Evolutionary conservation across 2,888 invertebrate genomes (phyloP), one percentile per base, ranked within the genome.

Genomic region (Criorhina ranunculi): DNA sequence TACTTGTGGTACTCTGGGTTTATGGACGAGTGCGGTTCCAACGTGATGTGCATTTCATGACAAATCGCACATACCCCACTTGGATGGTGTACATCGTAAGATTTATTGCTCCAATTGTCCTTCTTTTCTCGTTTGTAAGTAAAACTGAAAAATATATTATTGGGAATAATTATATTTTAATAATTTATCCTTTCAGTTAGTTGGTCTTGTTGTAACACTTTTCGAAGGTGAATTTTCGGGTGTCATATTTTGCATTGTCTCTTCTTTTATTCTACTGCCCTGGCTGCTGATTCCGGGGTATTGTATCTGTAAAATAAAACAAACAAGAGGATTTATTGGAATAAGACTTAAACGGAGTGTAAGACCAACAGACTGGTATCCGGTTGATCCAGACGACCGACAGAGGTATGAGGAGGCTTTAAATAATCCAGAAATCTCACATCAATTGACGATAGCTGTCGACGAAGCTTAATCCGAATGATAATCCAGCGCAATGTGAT

Each of bases 1-100:
- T 97, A 11, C 90, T 96, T 49, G 95, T 96, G 1, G 94, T 97
- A 0, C 94, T 96, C 0, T 97, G 97, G 95, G 94, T 95, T 37
- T 97, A 98, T 88, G 98, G 97, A 87, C 92, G 94, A 0, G 90
- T 92, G 5, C 93, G 93, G 66, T 93, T 96, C 70, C 93, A 94
- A 46, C 91, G 93, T 11, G 96, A 96, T 88, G 91, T 96, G 0
- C 93, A 94, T 87, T 96, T 96, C 90, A 96, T 96, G 96, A 95
- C 96, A 94, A 94, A 94, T 0, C 93, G 93, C 79, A 94, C 93
- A 2, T 91, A 96, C 51, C 87, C 88, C 15, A 92, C 93, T 24
- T 93, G 92, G 87, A 90, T 89, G 86, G 78, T 91, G 4, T 89
- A 89, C 55, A 72, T 90, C 5, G 66, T 91, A 19, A 89, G 91